phyloP scores from a whole-genome alignment of 37 sponge, comb jelly and placozoan genomes.

The Diacarnus erythraeanus region DNA sequence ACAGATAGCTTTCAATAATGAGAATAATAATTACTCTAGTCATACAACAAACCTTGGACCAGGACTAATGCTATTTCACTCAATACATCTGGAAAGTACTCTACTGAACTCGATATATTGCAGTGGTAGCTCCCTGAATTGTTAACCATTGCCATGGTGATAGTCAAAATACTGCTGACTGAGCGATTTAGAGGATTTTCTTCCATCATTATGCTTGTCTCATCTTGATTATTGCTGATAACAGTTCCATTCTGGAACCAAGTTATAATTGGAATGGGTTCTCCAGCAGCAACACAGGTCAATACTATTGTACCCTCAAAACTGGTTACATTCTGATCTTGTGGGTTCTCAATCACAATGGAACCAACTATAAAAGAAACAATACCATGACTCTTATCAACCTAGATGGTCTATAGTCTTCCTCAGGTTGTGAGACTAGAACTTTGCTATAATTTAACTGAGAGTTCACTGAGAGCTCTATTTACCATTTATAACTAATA shows the following conservation, averaged over 20 bases:
- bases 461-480: not conserved
- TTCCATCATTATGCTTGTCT: not conserved
- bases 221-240: not conserved
- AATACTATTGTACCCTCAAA: constrained; percentile 5
- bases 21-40: not conserved
- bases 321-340: constrained; percentile 6
- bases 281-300: constrained; percentile 41
- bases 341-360: constrained; percentile 15
- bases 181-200: not conserved
- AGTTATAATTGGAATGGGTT: constrained; percentile 31
- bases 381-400: too few species aligned
- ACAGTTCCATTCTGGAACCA: constrained; percentile 63
- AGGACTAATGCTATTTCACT: constrained; percentile 18
- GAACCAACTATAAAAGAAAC: constrained; percentile 53
- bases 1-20: too few species aligned
- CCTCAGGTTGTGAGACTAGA: constrained; percentile 5
- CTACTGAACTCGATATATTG: constrained; percentile 3
- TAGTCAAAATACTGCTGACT: constrained; percentile 17
- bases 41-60: constrained; percentile 57
- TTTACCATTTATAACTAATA: constrained; percentile 24
- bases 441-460: too few species aligned
- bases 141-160: constrained; percentile 18
- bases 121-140: constrained; percentile 63
- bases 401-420: too few species aligned
- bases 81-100: not conserved